Base-by-base conservation (phyloP, 1,140 invertebrate species). In the Caenorhabditis latens region DNA sequence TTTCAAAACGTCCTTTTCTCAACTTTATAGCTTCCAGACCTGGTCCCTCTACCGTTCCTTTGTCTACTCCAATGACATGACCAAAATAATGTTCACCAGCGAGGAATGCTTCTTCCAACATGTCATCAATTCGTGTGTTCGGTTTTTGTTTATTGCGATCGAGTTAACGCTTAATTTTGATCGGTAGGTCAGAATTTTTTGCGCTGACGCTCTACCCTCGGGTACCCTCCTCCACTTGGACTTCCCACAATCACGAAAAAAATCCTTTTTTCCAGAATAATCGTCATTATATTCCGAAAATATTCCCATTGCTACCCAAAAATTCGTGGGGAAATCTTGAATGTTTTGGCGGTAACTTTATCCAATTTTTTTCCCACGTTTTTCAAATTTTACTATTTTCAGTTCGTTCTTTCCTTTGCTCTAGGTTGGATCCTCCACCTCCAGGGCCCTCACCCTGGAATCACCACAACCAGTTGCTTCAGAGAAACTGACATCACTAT, bases 61-160 rank as follows among this genome's bases (percentile, higher is more conserved):
- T 11, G n/a, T 13, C 6, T 71, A 46, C 24, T 43, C 71, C 16
- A 24, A 48, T 24, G 46, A 79, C 46, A 9, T 24, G 21, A 24
- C 5, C 6, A 5, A 14, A 7, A 79, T 79, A 5, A 79, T 79
- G 71, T 79, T 79, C 46, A 79, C 71, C 0, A 50, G 46, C 24
- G 43, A 50, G 2, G 71, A 79, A 32, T 79, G 71, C 40, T 50
- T 79, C 9, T 14, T 79, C 21, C 71, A 50, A 11, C 71, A 79
- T 11, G 46, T 79, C n/a, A 50, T 53, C 4, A 79, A 79, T 42
- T 79, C 71, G 4, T 79, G 71, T 14, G 46, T 79, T 11, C 43
- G 71, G 21, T 79, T 79, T 79, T 79, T 79, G 71, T 50, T 53
- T 11, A 79, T 79, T 19, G 71, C 71, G 14, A 79, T 79, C 24